Evolutionary conservation across 1,140 invertebrate species (phyloP).

Genomic region (Rhagoletis pomonella): DNA sequence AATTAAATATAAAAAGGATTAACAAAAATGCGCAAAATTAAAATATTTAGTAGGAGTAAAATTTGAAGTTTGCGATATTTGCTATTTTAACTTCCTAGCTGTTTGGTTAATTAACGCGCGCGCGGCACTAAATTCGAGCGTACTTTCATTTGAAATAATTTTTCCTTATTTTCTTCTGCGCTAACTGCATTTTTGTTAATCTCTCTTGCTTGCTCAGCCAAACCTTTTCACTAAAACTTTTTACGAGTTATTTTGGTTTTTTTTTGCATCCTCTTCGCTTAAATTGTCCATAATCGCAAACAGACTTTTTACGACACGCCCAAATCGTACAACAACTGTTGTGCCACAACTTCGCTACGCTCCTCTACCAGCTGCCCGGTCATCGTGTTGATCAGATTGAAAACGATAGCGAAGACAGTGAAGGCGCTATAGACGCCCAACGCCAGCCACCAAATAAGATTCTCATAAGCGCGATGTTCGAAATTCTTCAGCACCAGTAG

Average conservation of each 20-base stretch:
- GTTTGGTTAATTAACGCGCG: too few relatives aligned
- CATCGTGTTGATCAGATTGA: constrained; percentile 88
- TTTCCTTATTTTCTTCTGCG: too few relatives aligned
- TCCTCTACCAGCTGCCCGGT: constrained; percentile 72
- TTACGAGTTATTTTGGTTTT: background rate
- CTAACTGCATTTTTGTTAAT: background rate
- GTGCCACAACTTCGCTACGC: constrained; percentile 73
- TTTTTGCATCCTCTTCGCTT: constrained; percentile 22
- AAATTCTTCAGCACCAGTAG: constrained; percentile 96
- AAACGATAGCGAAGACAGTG: constrained; percentile 93
- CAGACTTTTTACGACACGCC: constrained; percentile 69
- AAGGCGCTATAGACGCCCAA: constrained; percentile 93
- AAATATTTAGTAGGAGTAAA: too few relatives aligned
- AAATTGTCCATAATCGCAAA: constrained; percentile 32
- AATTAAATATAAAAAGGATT: background rate
- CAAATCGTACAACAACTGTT: constrained; percentile 73
- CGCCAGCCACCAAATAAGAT: constrained; percentile 96
- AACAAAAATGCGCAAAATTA: too few relatives aligned
- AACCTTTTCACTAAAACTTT: background rate
- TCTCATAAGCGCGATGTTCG: constrained; percentile 93
- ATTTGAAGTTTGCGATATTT: too few relatives aligned
- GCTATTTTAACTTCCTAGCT: too few relatives aligned
- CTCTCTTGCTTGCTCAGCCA: too few relatives aligned
- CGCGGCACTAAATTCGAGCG: background rate
- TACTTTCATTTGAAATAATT: too few relatives aligned